phyloP scores from a whole-genome alignment of 2,888 invertebrate genomes.

The Tenthredo notha region DNA sequence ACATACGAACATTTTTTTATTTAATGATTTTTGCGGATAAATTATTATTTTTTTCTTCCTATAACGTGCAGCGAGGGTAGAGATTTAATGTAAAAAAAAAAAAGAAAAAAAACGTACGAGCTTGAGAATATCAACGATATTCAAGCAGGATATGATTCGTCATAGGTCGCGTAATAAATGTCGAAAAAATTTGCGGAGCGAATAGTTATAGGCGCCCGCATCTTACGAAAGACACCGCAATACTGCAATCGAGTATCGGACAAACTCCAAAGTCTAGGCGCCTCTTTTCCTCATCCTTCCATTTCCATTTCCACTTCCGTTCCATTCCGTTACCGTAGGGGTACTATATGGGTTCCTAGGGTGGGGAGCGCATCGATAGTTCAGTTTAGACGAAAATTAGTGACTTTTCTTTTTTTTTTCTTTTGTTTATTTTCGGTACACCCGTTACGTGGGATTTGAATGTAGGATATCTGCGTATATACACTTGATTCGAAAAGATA shows the following conservation, averaged over 20 bases:
- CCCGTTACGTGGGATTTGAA: neutral
- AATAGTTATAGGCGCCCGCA: slow-evolving; percentile 45
- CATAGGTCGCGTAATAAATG: neutral
- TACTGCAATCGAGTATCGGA: slow-evolving; percentile 21
- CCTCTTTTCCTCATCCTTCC: neutral
- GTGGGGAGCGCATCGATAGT: slow-evolving; percentile 11
- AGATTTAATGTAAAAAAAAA: neutral
- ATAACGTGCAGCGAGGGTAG: neutral
- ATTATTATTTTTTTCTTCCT: neutral
- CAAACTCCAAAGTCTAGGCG: neutral
- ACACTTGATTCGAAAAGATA: no score
- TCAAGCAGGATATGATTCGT: neutral
- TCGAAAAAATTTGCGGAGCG: slow-evolving; percentile 54
- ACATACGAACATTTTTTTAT: slow-evolving; percentile 68
- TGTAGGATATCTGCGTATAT: neutral
- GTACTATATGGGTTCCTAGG: neutral
- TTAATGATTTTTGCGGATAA: neutral
- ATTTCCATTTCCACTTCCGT: slow-evolving; percentile 40
- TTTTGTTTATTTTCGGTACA: neutral
- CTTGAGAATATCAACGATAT: neutral
- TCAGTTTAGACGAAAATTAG: neutral
- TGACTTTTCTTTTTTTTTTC: neutral
- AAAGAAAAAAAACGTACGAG: neutral
- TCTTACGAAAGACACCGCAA: slow-evolving; percentile 16
- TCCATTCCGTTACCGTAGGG: neutral